Evolutionary conservation across 2,113 vertebrate species (phyloP).

Genomic region (Monopterus albus): DNA sequence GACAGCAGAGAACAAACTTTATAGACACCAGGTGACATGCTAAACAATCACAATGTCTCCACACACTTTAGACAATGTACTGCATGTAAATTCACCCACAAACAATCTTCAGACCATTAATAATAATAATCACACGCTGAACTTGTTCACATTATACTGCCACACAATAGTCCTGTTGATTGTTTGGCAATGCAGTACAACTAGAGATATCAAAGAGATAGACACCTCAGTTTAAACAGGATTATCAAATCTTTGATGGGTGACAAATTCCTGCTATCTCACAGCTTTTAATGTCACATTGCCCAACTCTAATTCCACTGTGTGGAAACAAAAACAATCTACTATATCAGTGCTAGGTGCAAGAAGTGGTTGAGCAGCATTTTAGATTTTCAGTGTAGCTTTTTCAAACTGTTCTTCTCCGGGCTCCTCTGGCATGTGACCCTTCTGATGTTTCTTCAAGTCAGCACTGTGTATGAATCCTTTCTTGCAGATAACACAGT

Average conservation of each 20-base stretch:
- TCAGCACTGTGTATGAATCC: conserved; percentile 21
- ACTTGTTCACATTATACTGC: not conserved
- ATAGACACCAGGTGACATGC: too few relatives aligned
- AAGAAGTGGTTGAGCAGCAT: not conserved
- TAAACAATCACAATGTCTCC: too few relatives aligned
- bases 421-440: conserved; percentile 22
- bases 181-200: not conserved
- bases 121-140: not conserved
- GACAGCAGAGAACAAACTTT: not conserved
- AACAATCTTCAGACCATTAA: not conserved
- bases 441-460: conserved; percentile 55
- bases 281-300: not conserved
- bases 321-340: not conserved
- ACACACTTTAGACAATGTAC: not conserved
- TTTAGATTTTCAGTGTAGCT: conserved; percentile 5
- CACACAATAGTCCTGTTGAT: not conserved
- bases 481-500: conserved; percentile 49
- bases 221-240: not conserved
- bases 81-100: not conserved
- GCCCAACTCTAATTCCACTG: not conserved
- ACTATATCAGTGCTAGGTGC: not conserved
- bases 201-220: not conserved
- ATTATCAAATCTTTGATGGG: too few relatives aligned
- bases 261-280: not conserved
- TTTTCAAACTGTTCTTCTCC: not conserved